These are phyloP conservation scores for Andrena trimmerana DNA, from an alignment of 2,888 invertebrate species.

Conservation along the genomic window DNA sequence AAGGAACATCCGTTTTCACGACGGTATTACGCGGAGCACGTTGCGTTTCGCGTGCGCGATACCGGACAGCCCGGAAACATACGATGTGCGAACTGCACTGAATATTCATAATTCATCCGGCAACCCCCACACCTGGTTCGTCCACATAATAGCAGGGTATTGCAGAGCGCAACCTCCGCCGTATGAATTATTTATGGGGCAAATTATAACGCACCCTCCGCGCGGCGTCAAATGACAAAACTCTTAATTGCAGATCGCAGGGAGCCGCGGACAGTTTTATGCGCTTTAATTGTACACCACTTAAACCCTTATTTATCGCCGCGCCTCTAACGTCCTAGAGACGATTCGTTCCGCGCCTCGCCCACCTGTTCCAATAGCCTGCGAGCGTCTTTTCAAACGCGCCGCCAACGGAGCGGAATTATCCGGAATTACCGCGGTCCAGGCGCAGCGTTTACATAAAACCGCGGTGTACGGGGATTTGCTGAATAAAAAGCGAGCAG, in stretches of 20 bases:
- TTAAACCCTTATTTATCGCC: constrained; percentile 51
- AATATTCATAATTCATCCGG: constrained; percentile 80
- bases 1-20: constrained; percentile 4
- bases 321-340: not conserved
- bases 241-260: constrained; percentile 70
- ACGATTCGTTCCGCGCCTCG: not conserved
- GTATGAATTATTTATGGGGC: constrained; percentile 80
- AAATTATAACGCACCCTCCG: constrained; percentile 70
- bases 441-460: not conserved
- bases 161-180: constrained; percentile 60
- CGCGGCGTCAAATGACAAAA: constrained; percentile 70
- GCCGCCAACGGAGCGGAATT: too few relatives aligned
- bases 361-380: too few relatives aligned
- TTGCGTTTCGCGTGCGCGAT: constrained; percentile 48
- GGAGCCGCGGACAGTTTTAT: constrained; percentile 66
- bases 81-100: constrained; percentile 78
- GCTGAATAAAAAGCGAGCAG: not conserved
- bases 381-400: not conserved
- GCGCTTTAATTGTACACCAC: constrained; percentile 58
- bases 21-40: constrained; percentile 1
- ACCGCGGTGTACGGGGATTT: not conserved
- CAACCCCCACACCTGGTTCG: constrained; percentile 56
- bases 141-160: constrained; percentile 73
- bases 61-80: constrained; percentile 64
- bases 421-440: too few relatives aligned